Percentiles rank a stretch among this genome's conserved stretches.
Conservation (phyloP, 2,888 invertebrate species). For the Synergus laeviventris region DNA sequence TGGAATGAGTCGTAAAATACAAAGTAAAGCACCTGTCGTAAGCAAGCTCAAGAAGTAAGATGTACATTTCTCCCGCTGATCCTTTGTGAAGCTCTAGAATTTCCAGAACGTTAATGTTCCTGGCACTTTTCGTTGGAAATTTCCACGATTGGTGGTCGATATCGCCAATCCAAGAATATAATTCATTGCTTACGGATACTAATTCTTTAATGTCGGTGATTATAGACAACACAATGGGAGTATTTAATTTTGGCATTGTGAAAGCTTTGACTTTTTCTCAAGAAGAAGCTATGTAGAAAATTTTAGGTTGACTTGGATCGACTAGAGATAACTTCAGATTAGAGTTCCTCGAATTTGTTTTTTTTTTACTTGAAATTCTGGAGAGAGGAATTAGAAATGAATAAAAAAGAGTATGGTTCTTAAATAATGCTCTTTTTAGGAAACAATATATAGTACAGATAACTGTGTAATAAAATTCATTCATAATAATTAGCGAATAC, state of each 20-base stretch:
- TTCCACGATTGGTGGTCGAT: slow-evolving; percentile 63
- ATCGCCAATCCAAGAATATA: slow-evolving; percentile 57
- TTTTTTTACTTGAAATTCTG: too few species aligned
- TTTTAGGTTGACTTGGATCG: not conserved
- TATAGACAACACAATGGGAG: slow-evolving; percentile 59
- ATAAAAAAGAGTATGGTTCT: not conserved
- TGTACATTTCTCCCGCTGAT: slow-evolving; percentile 64
- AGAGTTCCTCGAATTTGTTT: not conserved
- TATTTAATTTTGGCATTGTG: slow-evolving; percentile 58
- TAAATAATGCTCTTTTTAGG: slow-evolving; percentile 59
- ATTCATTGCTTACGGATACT: slow-evolving; percentile 56
- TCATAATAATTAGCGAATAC: slow-evolving; percentile 61
- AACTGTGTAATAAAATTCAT: slow-evolving; percentile 63
- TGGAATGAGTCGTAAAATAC: not conserved
- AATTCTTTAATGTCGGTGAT: slow-evolving; percentile 60
- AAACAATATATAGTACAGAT: slow-evolving; percentile 66
- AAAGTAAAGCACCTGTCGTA: slow-evolving; percentile 63
- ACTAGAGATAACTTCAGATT: not conserved
- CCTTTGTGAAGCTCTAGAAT: slow-evolving; percentile 59
- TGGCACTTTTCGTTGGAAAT: slow-evolving; percentile 59
- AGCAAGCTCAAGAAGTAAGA: slow-evolving; percentile 64
- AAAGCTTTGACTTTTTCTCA: not conserved
- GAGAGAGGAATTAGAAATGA: not conserved
- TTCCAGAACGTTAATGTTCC: slow-evolving; percentile 61
- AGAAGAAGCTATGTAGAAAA: not conserved